Percentiles rank a stretch among this genome's conserved stretches.
These are phyloP conservation scores for Sphenodon punctatus DNA, from an alignment of 2,797 vertebrate species.

Conservation along the genomic window DNA sequence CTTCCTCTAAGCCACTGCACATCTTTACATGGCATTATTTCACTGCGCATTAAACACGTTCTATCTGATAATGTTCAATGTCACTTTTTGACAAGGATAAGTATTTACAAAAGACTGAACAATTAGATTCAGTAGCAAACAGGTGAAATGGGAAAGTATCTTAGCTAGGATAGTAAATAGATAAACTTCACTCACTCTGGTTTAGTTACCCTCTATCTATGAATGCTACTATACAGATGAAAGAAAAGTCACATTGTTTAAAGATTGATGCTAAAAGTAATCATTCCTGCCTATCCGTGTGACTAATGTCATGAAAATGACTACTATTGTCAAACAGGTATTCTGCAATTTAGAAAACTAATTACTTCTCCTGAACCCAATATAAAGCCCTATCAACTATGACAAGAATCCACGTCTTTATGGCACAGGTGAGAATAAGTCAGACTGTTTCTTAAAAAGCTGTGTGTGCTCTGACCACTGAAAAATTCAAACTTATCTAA, in stretches of 20 bases:
- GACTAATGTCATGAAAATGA: not conserved
- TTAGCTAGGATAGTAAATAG: conserved; percentile 20
- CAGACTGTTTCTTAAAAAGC: conserved; percentile 12
- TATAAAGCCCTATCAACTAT: not conserved
- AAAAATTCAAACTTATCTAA: not conserved
- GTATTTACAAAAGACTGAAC: conserved; percentile 52
- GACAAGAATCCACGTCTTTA: not conserved
- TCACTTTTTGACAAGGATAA: conserved; percentile 46
- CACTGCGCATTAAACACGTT: conserved; percentile 11
- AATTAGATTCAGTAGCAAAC: conserved; percentile 39
- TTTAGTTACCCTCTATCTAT: conserved; percentile 22
- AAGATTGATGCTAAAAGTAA: not conserved
- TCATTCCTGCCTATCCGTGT: not conserved
- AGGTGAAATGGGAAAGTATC: conserved; percentile 8
- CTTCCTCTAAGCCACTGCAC: not conserved
- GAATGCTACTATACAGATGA: not conserved
- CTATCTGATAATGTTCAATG: conserved; percentile 30
- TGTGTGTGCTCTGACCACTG: not conserved
- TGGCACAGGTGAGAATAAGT: not conserved
- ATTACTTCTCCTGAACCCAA: not conserved
- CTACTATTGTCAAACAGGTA: not conserved
- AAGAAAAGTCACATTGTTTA: not conserved
- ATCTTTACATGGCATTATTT: conserved; percentile 50
- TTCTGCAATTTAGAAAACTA: conserved; percentile 7
- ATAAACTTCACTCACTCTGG: conserved; percentile 4